Base-by-base conservation (phyloP, 2,888 invertebrate genomes). In the Apodemia hepburni region DNA sequence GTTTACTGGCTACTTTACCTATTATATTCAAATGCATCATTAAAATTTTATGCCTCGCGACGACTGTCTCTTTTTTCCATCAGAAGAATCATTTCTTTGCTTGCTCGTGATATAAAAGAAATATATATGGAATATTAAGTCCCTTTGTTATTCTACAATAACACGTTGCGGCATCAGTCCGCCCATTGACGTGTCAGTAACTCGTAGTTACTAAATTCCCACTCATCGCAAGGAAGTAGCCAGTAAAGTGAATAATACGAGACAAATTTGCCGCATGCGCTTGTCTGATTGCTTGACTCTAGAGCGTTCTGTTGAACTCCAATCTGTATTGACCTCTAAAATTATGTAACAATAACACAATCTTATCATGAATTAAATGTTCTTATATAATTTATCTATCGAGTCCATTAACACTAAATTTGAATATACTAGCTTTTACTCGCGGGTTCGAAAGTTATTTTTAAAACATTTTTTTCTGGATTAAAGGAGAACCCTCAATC, bases 171-270 rank as follows among this genome's bases (percentile, higher is more conserved):
- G 45, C 59, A 17, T 12, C 45, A 59, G 38, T 59, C 42, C 35
- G 17, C 12, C 45, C 17, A 11, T 61, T 35, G 47, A 47, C 59
- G 27, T 22, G 38, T 51, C 35, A 45, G n/a, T 59, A 51, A 61
- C 45, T 38, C 29, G 47, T 64, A 65, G 61, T 60, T 68, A 65
- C 65, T 64, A 65, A 70, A 70, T 66, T 62, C 68, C 69, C 69
- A 70, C 68, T 66, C 63, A 61, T 47, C 61, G 66, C 65, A 61
- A 69, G 70, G 69, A 70, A 68, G 69, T 69, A 57, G 68, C 67
- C 67, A 59, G 62, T 71, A 69, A 45, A 73, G 69, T 69, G 69
- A 69, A 71, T 72, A 71, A 72, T 73, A 64, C 66, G 68, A 54
- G 66, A 65, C 67, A 62, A 67, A 68, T 68, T 71, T 66, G 66